Evolutionary conservation across 2,888 invertebrate species (phyloP).

Genomic region (Hyalella azteca): DNA sequence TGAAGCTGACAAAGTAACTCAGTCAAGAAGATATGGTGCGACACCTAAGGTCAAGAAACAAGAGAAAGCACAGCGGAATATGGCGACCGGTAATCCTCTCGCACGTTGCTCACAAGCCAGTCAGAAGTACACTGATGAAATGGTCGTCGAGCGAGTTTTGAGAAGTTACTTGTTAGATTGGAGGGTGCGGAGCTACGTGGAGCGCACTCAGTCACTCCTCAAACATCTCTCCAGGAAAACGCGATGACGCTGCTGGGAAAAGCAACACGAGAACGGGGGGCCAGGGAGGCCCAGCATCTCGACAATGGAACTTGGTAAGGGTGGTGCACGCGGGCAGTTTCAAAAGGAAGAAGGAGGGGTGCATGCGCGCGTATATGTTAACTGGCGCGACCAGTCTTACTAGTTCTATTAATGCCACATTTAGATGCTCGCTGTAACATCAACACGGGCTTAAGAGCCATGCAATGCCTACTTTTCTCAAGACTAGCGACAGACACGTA

Average conservation of each 20-base stretch:
- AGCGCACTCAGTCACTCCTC: slow-evolving; percentile 6
- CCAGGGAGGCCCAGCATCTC: background rate
- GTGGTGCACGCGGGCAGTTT: slow-evolving; percentile 14
- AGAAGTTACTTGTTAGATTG: background rate
- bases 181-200: slow-evolving; percentile 12
- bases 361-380: background rate
- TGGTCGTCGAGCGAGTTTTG: background rate
- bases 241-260: slow-evolving; percentile 36
- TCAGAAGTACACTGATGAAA: background rate
- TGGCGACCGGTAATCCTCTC: too few species aligned
- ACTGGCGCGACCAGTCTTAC: background rate
- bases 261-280: slow-evolving; percentile 28
- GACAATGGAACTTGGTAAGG: slow-evolving; percentile 14
- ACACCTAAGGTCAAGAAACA: background rate
- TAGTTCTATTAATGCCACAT: too few species aligned
- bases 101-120: background rate
- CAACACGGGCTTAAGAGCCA: too few species aligned
- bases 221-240: slow-evolving; percentile 33
- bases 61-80: background rate
- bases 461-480: too few species aligned
- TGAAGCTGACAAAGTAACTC: too few species aligned
- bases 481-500: too few species aligned
- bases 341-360: slow-evolving; percentile 33
- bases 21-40: background rate
- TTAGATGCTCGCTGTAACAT: background rate